phyloP scores from a whole-genome alignment of 64 coral and sea anemone genomes.

The Montipora cactus region DNA sequence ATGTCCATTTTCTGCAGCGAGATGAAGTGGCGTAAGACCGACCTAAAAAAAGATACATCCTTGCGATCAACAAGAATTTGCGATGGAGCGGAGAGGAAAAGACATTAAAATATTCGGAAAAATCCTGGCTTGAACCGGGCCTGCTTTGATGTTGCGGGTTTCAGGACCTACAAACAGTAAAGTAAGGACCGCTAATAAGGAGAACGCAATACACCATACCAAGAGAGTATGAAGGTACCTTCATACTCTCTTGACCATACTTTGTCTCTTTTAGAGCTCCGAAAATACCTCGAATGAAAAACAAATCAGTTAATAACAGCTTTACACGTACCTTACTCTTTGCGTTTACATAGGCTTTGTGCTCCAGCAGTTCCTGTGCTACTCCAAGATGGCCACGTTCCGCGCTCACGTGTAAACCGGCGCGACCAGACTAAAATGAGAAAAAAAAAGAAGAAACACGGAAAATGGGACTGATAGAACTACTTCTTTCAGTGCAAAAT shows the following conservation, averaged over 20 bases:
- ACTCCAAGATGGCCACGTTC: conserved; percentile 89
- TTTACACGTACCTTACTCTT: conserved; percentile 82
- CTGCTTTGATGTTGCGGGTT: too few species aligned
- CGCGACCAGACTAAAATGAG: conserved; percentile 61
- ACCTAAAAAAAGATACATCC: conserved; percentile 49
- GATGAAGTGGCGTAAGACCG: conserved; percentile 85
- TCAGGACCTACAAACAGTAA: too few species aligned
- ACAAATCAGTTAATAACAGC: not conserved
- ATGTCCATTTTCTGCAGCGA: conserved; percentile 86
- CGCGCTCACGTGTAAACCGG: conserved; percentile 84
- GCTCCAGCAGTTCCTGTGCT: conserved; percentile 75
- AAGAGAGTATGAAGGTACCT: too few species aligned
- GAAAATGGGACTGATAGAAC: not conserved
- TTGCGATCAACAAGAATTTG: not conserved
- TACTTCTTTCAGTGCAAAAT: not conserved
- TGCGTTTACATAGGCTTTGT: conserved; percentile 94
- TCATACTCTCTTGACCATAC: too few species aligned
- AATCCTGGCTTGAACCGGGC: too few species aligned
- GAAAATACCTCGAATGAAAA: not conserved
- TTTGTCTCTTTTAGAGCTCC: too few species aligned
- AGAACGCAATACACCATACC: too few species aligned
- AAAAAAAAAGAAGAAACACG: not conserved
- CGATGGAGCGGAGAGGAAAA: too few species aligned
- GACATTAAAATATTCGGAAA: too few species aligned
- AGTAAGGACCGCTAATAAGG: too few species aligned